A percentile compares a stretch with the other conserved stretches of the same genome.
These are phyloP conservation scores for Mastomys natalensis DNA, from an alignment of 2,113 vertebrate species.

Conservation along the genomic window DNA sequence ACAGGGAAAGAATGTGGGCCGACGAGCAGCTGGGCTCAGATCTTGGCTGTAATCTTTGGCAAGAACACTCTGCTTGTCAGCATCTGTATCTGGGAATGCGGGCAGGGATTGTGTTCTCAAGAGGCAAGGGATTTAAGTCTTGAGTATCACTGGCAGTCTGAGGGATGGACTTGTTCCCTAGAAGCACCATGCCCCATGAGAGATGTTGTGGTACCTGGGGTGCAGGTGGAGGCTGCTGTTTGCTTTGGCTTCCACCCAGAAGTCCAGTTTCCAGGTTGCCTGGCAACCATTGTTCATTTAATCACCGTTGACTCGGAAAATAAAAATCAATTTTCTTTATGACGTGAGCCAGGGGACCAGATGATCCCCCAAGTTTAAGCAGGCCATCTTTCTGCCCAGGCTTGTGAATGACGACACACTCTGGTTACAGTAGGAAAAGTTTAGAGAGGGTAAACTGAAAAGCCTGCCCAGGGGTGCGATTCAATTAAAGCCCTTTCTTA, in stretches of 20 bases:
- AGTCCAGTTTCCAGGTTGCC: slow-evolving; percentile 54
- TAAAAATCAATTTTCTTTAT: slow-evolving; percentile 76
- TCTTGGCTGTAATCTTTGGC: not conserved
- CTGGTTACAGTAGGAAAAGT: not conserved
- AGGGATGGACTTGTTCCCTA: not conserved
- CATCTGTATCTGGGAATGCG: not conserved
- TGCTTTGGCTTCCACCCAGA: not conserved
- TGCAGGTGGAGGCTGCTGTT: not conserved
- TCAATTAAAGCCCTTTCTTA: not conserved
- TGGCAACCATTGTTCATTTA: slow-evolving; percentile 72
- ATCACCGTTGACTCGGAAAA: slow-evolving; percentile 56
- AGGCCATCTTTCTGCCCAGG: not conserved
- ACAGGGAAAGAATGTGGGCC: fast-evolving
- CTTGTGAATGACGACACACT: not conserved
- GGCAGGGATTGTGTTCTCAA: not conserved
- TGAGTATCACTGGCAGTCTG: not conserved
- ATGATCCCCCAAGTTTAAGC: slow-evolving; percentile 23
- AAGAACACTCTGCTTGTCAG: not conserved
- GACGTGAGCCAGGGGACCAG: slow-evolving; percentile 4
- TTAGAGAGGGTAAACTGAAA: not conserved
- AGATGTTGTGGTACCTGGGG: not conserved
- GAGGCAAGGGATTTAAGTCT: not conserved
- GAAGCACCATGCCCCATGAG: not conserved
- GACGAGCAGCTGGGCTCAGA: not conserved
- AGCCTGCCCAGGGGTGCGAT: not conserved